A percentile compares a stretch with the other conserved stretches of the same genome.
phyloP scores from a whole-genome alignment of 2,797 vertebrate species.

The Ceryle rudis region DNA sequence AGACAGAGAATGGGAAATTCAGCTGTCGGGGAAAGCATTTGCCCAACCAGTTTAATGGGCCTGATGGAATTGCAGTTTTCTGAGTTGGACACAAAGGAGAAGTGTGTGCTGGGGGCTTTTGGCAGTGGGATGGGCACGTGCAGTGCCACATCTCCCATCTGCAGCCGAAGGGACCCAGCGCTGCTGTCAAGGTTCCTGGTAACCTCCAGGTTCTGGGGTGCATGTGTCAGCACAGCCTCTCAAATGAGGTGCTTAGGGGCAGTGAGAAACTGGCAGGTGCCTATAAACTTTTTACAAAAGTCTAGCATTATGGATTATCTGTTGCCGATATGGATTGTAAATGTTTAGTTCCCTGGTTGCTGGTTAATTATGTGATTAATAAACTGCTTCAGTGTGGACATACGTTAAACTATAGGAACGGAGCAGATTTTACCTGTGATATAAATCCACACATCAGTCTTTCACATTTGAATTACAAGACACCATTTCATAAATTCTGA shows the following conservation, averaged over 20 bases:
- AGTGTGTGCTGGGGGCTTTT: not conserved
- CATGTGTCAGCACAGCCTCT: not conserved
- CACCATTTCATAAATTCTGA: not conserved
- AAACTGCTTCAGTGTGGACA: not conserved
- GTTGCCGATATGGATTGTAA: not conserved
- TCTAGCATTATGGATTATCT: not conserved
- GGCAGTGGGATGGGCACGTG: fast-evolving
- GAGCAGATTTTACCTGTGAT: not conserved
- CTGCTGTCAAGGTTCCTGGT: not conserved
- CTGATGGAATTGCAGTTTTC: not conserved
- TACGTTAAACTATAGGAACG: not conserved
- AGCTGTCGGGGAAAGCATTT: not conserved
- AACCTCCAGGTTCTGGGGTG: no score
- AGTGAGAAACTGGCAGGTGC: not conserved
- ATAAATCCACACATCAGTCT: not conserved
- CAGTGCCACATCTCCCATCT: fast-evolving
- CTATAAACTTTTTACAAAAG: not conserved
- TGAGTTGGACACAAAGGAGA: not conserved
- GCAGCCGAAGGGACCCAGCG: fast-evolving
- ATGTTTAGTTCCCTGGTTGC: not conserved
- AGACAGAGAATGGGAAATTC: no score
- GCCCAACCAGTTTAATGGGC: not conserved
- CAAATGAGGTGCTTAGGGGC: not conserved
- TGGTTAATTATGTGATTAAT: not conserved
- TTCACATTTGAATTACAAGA: not conserved